Base-by-base conservation (phyloP, 2,888 invertebrate genomes). In the Salpingus planirostris region DNA sequence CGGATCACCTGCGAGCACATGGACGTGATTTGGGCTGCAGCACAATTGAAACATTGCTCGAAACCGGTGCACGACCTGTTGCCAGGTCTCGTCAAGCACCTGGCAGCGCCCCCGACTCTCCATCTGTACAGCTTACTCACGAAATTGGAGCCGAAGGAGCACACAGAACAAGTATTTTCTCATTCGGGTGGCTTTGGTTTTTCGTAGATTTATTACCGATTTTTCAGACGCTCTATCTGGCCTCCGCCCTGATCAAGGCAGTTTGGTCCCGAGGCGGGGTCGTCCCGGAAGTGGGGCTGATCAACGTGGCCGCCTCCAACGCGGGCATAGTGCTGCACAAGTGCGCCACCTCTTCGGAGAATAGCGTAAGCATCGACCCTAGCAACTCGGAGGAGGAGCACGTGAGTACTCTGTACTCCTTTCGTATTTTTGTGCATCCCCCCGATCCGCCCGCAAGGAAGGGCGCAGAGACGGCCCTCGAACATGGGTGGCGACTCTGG, bases 1-100 rank as follows among this genome's bases (percentile, higher is more conserved):
- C 77, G 88, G 46, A 83, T 95, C 21, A 88, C 87, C 0, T 82
- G 85, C 33, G 89, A 89, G 35, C 91, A 95, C 50, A 80, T 95
- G 47, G 90, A 92, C 57, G 74, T 86, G 21, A 89, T 95, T 42
- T 95, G 93, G 93, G 87, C 90, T 45, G 90, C 93, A 0, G 90
- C 92, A 1, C 93, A 93, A 62, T 64, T 93, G 29, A 95, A 95
- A 61, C 93, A 95, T 62, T 95, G 93, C 59, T 85, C 91, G 1
- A 84, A 91, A 50, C 91, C 92, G 42, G 91, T 93, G 39, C 86
- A 90, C 57, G 95, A 95, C 63, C 69, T 92, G 24, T 65, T 95
- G 40, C 88, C 90, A 1, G 86, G 90, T 1, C 72, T 93, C 42
- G 91, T 93, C 2, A 86, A 93, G 54, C 89, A 91, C 54, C 65